Evolutionary conservation across 1,140 invertebrate species (phyloP), one percentile per base, ranked within the genome.

Genomic region (Lordiphosa collinella): DNA sequence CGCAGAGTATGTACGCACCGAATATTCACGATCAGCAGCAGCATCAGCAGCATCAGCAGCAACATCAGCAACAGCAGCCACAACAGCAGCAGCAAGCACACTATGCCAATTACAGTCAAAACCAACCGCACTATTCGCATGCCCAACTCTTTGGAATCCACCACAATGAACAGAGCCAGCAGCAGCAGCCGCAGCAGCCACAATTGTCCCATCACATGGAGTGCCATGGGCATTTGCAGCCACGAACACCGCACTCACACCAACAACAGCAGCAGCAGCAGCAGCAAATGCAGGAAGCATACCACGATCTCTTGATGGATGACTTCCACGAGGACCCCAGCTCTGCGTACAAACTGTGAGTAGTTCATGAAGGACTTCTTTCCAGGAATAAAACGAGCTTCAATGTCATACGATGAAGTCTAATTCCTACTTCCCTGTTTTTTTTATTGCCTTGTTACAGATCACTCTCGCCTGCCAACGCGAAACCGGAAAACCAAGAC

Each of bases 401-500:
- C n/a, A n/a, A n/a, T n/a, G n/a, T n/a, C n/a, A n/a, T n/a, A n/a
- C n/a, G n/a, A n/a, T n/a, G n/a, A n/a, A n/a, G n/a, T n/a, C n/a
- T n/a, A n/a, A n/a, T n/a, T n/a, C 18, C 9, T 12, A 4, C 22
- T 22, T 40, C 12, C 14, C 12, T 7, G 14, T 46, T 11, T 4
- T 16, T 3, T 10, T 18, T 35, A n/a, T 35, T 16, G 2, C 25
- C 11, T 41, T 0, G 10, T 66, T 55, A 5, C 29, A 88, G 86
- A 58, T 55, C 64, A 3, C 65, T 89, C 1, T 91, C 91, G 50
- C 89, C 91, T 47, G 88, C 89, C 84, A 92, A 92, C 88, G 62
- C 65, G 1, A 93, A 93, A 78, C 91, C 93, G 75, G 94, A 95
- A 89, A 92, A 92, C 64, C 92, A 94, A 85, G 95, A 96, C 91